These are phyloP conservation scores for Ferdinandea cuprea DNA, from an alignment of 2,888 invertebrate genomes.

Conservation along the genomic window DNA sequence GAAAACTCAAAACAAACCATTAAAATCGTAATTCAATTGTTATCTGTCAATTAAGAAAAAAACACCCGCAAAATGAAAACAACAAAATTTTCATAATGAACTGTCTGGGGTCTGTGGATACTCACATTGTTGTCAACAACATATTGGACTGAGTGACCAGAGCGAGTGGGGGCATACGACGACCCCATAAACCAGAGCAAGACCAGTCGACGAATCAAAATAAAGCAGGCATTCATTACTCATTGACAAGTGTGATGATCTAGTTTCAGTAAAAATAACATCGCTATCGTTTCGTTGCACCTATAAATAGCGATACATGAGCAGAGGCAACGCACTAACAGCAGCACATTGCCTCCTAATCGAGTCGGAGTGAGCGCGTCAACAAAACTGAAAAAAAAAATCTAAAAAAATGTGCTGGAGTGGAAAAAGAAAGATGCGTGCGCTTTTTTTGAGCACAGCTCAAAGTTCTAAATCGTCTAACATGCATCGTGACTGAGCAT, in stretches of 20 bases:
- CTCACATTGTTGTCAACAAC: slow-evolving; percentile 38
- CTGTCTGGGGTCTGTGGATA: slow-evolving; percentile 46
- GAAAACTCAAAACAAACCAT: slow-evolving; percentile 53
- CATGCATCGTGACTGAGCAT: not conserved
- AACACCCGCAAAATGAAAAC: slow-evolving; percentile 32
- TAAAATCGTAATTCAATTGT: slow-evolving; percentile 40
- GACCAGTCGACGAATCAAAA: slow-evolving; percentile 21
- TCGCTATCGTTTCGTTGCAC: slow-evolving; percentile 51
- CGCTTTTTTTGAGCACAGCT: slow-evolving; percentile 13
- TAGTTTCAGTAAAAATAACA: slow-evolving; percentile 67
- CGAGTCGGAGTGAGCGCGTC: slow-evolving; percentile 2
- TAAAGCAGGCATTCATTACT: slow-evolving; percentile 57
- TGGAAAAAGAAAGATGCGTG: not conserved
- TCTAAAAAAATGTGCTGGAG: not conserved
- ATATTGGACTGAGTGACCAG: not conserved
- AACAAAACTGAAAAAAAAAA: not conserved
- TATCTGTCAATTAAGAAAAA: slow-evolving; percentile 34
- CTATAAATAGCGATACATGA: slow-evolving; percentile 57
- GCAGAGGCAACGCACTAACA: slow-evolving; percentile 8
- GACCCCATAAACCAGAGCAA: not conserved
- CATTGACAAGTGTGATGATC: slow-evolving; percentile 69
- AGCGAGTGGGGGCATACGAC: not conserved
- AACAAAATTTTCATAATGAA: slow-evolving; percentile 53
- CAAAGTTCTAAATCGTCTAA: slow-evolving; percentile 27
- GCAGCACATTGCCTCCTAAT: slow-evolving; percentile 31